Conservation (phyloP, 30 jellyfish, hydroid and myxozoan species). For the Haliclystus octoradiatus region DNA sequence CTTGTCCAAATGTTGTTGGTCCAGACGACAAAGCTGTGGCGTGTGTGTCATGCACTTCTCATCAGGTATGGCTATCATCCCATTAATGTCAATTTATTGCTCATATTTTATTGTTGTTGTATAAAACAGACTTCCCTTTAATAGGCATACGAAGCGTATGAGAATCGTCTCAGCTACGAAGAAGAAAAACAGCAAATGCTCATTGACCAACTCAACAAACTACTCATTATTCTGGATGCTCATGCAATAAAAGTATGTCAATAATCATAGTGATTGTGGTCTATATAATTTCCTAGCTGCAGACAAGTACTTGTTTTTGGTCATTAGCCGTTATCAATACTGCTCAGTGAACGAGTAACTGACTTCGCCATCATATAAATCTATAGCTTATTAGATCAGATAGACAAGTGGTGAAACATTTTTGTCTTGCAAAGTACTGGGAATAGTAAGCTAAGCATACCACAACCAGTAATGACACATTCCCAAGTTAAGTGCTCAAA, state of each 20-base stretch:
- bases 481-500: background rate
- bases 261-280: background rate
- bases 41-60: conserved; percentile 67
- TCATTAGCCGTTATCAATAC: too few species aligned
- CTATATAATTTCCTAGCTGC: too few species aligned
- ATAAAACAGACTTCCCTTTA: background rate
- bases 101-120: too few species aligned
- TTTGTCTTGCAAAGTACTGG: too few species aligned
- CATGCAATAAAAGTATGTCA: conserved; percentile 58
- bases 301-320: too few species aligned
- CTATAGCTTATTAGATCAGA: too few species aligned
- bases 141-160: conserved; percentile 73
- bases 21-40: conserved; percentile 61
- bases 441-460: too few species aligned
- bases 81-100: too few species aligned
- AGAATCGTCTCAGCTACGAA: conserved; percentile 56
- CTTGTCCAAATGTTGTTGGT: conserved; percentile 91
- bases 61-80: conserved; percentile 30
- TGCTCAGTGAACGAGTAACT: too few species aligned
- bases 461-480: too few species aligned
- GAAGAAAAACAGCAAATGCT: conserved; percentile 60
- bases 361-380: background rate
- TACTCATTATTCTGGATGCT: conserved; percentile 64
- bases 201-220: conserved; percentile 51
- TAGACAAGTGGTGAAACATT: too few species aligned